These are phyloP conservation scores for Rhinoderma darwinii DNA, from an alignment of 2,113 vertebrate genomes.

Conservation along the genomic window DNA sequence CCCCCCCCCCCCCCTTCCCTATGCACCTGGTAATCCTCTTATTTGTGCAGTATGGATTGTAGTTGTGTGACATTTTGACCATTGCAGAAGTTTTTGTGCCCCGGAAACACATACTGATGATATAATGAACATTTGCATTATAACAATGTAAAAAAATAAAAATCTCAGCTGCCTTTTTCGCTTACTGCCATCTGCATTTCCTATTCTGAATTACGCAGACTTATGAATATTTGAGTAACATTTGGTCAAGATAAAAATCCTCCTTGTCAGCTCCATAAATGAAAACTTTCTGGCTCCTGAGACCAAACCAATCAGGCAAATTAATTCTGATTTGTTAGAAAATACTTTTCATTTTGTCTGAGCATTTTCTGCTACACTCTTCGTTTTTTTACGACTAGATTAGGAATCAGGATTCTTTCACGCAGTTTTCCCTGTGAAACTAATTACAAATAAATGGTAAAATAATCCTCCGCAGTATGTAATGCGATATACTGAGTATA, in stretches of 20 bases:
- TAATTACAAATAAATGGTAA: slow-evolving; percentile 70
- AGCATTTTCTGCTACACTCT: slow-evolving; percentile 67
- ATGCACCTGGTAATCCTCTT: not conserved
- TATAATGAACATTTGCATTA: slow-evolving; percentile 35
- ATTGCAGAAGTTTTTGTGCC: not conserved
- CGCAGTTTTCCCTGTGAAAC: slow-evolving; percentile 70
- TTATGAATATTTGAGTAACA: slow-evolving; percentile 80
- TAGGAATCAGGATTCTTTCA: slow-evolving; percentile 68
- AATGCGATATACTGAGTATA: not conserved
- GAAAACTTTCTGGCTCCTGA: slow-evolving; percentile 71
- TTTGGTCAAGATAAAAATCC: slow-evolving; percentile 74
- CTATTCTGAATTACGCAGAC: slow-evolving; percentile 73
- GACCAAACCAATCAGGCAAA: slow-evolving; percentile 73
- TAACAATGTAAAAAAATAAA: slow-evolving; percentile 34
- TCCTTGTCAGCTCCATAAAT: slow-evolving; percentile 70
- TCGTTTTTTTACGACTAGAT: slow-evolving; percentile 67
- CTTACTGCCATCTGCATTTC: slow-evolving; percentile 72
- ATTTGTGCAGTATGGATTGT: not conserved
- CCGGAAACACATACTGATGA: slow-evolving; percentile 27
- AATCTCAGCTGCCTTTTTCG: slow-evolving; percentile 44
- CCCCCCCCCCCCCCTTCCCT: no score
- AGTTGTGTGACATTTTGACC: slow-evolving; percentile 3
- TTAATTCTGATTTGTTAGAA: slow-evolving; percentile 79
- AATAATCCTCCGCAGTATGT: slow-evolving; percentile 44
- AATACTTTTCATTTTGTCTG: slow-evolving; percentile 73